Conservation (phyloP, 1,140 invertebrate species). For the Cherax destructor region DNA sequence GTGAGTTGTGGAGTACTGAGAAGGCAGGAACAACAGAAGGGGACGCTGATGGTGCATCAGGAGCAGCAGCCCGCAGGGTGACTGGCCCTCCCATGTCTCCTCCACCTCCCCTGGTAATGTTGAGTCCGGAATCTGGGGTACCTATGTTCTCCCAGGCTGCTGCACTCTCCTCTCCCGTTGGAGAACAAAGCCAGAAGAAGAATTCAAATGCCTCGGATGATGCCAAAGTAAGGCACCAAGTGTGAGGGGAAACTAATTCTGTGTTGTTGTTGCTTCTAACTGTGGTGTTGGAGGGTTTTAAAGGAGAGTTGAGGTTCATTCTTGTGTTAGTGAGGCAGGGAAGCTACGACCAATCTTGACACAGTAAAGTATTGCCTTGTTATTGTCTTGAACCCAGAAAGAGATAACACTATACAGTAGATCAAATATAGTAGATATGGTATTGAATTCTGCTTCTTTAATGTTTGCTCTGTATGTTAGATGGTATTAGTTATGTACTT, state of each 20-base stretch:
- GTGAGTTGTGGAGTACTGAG: slow-evolving; percentile 73
- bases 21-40: slow-evolving; percentile 57
- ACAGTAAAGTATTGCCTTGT: too few species aligned
- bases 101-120: slow-evolving; percentile 72
- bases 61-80: not conserved
- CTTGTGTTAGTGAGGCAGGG: too few species aligned
- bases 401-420: too few species aligned
- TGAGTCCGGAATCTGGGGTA: slow-evolving; percentile 3
- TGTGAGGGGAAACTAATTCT: not conserved
- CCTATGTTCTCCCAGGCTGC: slow-evolving; percentile 68
- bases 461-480: not conserved
- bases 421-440: not conserved
- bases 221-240: slow-evolving; percentile 34
- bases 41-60: slow-evolving; percentile 12
- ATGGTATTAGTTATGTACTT: not conserved
- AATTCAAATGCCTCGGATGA: slow-evolving; percentile 60
- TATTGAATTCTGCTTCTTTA: not conserved
- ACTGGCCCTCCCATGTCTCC: slow-evolving; percentile 70
- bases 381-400: too few species aligned
- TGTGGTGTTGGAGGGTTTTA: not conserved
- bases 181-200: slow-evolving; percentile 58
- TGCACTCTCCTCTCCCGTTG: slow-evolving; percentile 66
- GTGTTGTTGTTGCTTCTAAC: not conserved
- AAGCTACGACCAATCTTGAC: too few species aligned
- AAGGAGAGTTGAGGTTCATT: too few species aligned